Conservation (phyloP, 2,888 invertebrate genomes). For the Scrobipalpa atriplicella region DNA sequence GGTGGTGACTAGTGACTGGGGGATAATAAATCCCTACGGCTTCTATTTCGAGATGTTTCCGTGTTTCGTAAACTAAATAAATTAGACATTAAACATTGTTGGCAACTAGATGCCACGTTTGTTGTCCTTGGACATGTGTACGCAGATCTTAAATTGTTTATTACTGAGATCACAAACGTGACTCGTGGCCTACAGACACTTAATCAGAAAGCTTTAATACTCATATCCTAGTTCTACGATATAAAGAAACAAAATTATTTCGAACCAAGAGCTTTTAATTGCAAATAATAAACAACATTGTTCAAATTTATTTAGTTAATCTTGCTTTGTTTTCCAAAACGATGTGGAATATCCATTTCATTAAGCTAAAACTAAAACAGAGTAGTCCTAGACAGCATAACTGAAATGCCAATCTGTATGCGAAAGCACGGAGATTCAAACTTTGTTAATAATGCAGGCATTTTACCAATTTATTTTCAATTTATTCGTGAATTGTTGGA, state of each 20-base stretch:
- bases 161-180: slow-evolving; percentile 1
- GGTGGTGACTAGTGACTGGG: slow-evolving; percentile 26
- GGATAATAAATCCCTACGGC: slow-evolving; percentile 43
- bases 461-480: neutral
- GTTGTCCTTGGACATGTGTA: slow-evolving; percentile 36
- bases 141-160: slow-evolving; percentile 13
- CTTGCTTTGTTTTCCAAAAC: neutral
- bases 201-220: neutral
- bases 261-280: too few relatives aligned
- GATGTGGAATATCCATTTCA: neutral
- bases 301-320: too few relatives aligned
- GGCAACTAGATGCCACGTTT: slow-evolving; percentile 51
- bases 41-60: slow-evolving; percentile 45
- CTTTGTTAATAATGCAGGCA: neutral
- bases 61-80: slow-evolving; percentile 18
- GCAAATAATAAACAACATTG: too few relatives aligned
- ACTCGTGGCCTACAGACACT: neutral
- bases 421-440: neutral
- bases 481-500: neutral
- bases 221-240: neutral
- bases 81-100: slow-evolving; percentile 29
- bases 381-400: slow-evolving; percentile 4
- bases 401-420: slow-evolving; percentile 13
- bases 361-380: neutral
- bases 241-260: neutral